phyloP scores from a whole-genome alignment of 2,888 invertebrate species.

The Volucella inanis region DNA sequence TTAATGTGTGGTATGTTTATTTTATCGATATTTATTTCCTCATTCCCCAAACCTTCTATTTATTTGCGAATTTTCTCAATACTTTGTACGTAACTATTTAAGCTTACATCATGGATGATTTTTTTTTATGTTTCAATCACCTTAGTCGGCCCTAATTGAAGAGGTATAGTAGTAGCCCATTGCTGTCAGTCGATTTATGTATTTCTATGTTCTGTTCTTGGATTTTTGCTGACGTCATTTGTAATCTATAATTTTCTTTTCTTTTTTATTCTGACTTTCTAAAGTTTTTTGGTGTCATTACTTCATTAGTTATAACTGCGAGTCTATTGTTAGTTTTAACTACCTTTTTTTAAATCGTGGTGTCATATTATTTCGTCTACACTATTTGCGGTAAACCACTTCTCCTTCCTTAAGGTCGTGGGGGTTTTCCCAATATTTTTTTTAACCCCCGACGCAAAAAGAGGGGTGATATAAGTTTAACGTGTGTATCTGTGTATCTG shows the following conservation, averaged over 20 bases:
- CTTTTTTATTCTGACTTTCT: constrained; percentile 22
- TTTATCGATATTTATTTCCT: constrained; percentile 21
- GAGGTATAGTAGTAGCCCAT: constrained; percentile 35
- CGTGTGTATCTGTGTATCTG: constrained; percentile 11
- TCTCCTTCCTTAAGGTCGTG: constrained; percentile 23
- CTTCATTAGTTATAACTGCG: constrained; percentile 20
- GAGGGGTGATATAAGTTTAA: too few relatives aligned
- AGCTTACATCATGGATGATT: constrained; percentile 20
- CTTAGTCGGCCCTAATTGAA: constrained; percentile 31
- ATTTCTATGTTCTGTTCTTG: constrained; percentile 38
- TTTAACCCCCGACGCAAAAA: too few relatives aligned
- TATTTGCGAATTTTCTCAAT: constrained; percentile 37
- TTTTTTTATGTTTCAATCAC: constrained; percentile 17
- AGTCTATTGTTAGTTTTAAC: background rate
- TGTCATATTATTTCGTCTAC: constrained; percentile 24
- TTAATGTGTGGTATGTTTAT: constrained; percentile 32
- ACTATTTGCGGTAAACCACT: constrained; percentile 15
- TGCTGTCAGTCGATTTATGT: constrained; percentile 37
- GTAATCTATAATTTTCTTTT: constrained; percentile 15
- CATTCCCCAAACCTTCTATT: constrained; percentile 14
- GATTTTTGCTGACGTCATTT: background rate
- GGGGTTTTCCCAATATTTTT: constrained; percentile 32
- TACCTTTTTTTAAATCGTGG: constrained; percentile 27
- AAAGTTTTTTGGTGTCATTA: constrained; percentile 26
- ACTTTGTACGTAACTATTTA: constrained; percentile 25